phyloP scores from a whole-genome alignment of 1,140 invertebrate species.

The Aphelenchoides fujianensis region DNA sequence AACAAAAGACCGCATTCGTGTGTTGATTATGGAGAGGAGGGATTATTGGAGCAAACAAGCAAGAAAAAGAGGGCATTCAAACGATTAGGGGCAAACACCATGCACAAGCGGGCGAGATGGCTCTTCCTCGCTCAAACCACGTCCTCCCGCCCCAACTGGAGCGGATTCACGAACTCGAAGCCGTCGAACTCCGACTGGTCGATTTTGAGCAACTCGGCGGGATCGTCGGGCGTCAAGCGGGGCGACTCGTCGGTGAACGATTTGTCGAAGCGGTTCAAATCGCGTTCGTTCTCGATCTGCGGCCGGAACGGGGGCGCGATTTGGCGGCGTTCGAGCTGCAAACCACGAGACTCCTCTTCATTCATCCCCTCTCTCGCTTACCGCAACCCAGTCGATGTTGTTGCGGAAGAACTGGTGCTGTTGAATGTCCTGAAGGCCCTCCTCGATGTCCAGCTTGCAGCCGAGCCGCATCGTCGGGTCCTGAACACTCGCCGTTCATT shows the following conservation, averaged over 20 bases:
- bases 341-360: constrained; percentile 48
- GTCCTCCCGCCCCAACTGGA: constrained; percentile 70
- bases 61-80: constrained; percentile 1
- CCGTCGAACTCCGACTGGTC: constrained; percentile 99
- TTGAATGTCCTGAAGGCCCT: too few species aligned
- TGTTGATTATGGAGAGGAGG: neutral
- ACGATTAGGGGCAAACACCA: neutral
- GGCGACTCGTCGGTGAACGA: constrained; percentile 97
- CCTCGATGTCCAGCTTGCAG: constrained; percentile 74
- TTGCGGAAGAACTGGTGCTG: constrained; percentile 90
- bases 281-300: constrained; percentile 71
- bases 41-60: neutral
- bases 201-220: constrained; percentile 88
- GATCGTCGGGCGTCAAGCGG: constrained; percentile 91
- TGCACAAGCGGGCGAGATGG: too few species aligned
- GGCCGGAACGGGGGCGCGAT: constrained; percentile 94
- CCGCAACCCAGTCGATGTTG: constrained; percentile 92
- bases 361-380: constrained; percentile 62
- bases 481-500: too few species aligned
- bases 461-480: constrained; percentile 89
- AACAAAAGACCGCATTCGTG: neutral
- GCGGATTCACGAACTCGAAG: constrained; percentile 98
- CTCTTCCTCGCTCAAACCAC: constrained; percentile 56
- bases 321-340: constrained; percentile 92
- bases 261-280: constrained; percentile 96